These are phyloP conservation scores for Poeciliopsis gracilis DNA, from an alignment of 2,797 vertebrate species.

Conservation along the genomic window DNA sequence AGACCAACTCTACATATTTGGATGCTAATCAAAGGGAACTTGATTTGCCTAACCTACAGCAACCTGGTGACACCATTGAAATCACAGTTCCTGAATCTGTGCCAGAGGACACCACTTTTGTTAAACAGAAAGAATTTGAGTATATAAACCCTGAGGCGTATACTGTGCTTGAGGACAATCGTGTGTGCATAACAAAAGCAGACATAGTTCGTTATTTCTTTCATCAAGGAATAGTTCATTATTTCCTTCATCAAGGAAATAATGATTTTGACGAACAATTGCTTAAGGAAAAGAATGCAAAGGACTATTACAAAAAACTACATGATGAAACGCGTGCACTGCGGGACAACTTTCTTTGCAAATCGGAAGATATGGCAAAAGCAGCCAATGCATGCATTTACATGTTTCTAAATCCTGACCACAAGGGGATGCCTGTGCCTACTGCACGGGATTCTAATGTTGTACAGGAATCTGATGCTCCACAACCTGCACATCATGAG, in stretches of 20 bases:
- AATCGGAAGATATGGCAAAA: not conserved
- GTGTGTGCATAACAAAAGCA: too few relatives aligned
- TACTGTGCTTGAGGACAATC: not conserved
- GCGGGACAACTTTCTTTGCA: not conserved
- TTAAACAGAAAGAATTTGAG: not conserved
- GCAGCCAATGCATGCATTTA: too few relatives aligned
- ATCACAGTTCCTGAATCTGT: not conserved
- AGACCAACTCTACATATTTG: not conserved
- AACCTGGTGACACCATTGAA: not conserved
- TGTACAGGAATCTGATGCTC: not conserved
- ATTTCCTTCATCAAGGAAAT: not conserved
- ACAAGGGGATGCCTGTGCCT: not conserved
- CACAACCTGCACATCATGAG: not conserved
- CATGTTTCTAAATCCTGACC: not conserved
- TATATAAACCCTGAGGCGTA: too few relatives aligned
- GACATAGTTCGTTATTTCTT: too few relatives aligned
- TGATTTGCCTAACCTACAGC: not conserved
- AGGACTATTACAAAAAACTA: not conserved
- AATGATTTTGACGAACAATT: not conserved
- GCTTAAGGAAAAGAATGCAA: not conserved
- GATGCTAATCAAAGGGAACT: not conserved
- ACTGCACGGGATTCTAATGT: not conserved
- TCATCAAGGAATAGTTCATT: too few relatives aligned
- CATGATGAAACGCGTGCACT: not conserved
- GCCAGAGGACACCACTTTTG: not conserved